Conservation (phyloP, 2,888 invertebrate species). For the Melipona beecheii region DNA sequence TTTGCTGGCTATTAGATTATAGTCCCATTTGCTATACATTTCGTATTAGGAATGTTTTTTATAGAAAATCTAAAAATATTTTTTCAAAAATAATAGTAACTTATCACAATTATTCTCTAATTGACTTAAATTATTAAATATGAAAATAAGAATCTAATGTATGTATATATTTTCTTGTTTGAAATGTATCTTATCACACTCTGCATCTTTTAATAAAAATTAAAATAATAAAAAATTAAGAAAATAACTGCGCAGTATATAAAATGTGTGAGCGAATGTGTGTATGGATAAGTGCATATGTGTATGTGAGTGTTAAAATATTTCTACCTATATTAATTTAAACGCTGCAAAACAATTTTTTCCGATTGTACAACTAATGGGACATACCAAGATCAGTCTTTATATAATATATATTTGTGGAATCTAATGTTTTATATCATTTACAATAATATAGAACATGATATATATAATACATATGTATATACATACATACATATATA, state of each 20-base stretch:
- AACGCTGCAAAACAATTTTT: constrained; percentile 17
- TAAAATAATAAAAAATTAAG: constrained; percentile 10
- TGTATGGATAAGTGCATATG: not conserved
- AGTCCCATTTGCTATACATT: constrained; percentile 67
- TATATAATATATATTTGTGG: constrained; percentile 71
- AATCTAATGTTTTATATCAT: constrained; percentile 66
- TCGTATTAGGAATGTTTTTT: constrained; percentile 45
- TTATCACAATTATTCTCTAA: constrained; percentile 40
- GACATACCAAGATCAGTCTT: constrained; percentile 78
- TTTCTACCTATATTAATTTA: not conserved
- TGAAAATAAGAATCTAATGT: not conserved
- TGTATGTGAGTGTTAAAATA: not conserved
- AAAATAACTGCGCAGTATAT: constrained; percentile 8
- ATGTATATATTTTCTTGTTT: not conserved
- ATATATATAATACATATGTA: constrained; percentile 34
- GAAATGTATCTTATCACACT: not conserved
- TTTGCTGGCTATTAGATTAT: constrained; percentile 64
- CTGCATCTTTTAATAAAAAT: not conserved
- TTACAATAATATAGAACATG: constrained; percentile 63
- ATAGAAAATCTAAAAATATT: constrained; percentile 25
- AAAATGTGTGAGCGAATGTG: not conserved
- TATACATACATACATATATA: constrained; percentile 56
- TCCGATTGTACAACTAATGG: constrained; percentile 69
- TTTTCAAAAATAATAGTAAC: constrained; percentile 21
- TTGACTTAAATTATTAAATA: constrained; percentile 8